Evolutionary conservation across 2,797 vertebrate species (phyloP).

Genomic region (Megaceryle alcyon): DNA sequence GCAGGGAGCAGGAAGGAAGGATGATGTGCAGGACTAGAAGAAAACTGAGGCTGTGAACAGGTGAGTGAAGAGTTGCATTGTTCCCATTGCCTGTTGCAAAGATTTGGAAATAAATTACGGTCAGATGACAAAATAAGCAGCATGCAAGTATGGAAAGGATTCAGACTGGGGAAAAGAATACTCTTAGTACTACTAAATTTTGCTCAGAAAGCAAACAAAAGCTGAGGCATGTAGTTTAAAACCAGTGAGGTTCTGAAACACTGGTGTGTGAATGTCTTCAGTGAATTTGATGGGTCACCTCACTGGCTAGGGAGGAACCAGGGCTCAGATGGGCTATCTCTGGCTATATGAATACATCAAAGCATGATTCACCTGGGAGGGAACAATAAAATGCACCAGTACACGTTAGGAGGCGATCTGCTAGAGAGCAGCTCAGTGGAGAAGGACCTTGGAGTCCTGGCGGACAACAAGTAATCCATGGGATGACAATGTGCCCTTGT

Average conservation of each 20-base stretch:
- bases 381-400: no score
- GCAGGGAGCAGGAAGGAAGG: conserved; percentile 6
- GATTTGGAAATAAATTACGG: neutral
- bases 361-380: neutral
- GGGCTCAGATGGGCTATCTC: neutral
- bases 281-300: neutral
- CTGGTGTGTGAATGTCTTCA: neutral
- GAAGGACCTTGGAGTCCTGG: no score
- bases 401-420: no score
- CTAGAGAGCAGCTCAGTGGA: no score
- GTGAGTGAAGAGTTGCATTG: neutral
- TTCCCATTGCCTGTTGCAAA: conserved; percentile 7
- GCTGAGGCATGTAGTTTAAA: neutral
- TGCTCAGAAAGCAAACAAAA: neutral
- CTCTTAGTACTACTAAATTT: neutral
- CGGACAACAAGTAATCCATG: no score
- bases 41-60: neutral
- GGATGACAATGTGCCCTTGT: no score
- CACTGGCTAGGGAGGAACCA: neutral
- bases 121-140: neutral
- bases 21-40: neutral
- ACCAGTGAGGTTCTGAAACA: neutral
- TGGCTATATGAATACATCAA: neutral
- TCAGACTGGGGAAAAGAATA: neutral
- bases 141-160: neutral